Conservation (phyloP, 2,797 vertebrate genomes). For the Coregonus sp. region DNA sequence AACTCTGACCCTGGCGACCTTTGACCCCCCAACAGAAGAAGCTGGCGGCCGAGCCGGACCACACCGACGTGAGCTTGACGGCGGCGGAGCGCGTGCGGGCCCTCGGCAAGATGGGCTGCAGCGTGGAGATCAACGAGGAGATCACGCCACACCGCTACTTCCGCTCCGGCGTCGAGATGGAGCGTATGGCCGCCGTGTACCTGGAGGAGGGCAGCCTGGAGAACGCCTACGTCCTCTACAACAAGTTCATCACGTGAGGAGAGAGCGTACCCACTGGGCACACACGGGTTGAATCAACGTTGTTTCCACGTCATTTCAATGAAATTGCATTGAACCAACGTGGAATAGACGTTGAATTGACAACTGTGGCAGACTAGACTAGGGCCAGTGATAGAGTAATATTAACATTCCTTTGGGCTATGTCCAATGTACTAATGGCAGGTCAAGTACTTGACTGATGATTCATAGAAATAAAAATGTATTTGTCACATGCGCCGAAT, state of each 20-base stretch:
- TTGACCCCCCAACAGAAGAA: slow-evolving; percentile 77
- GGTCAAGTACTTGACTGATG: too few species aligned
- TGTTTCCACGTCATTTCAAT: too few species aligned
- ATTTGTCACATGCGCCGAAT: background rate
- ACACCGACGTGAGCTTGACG: slow-evolving; percentile 87
- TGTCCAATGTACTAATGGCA: too few species aligned
- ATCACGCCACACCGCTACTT: slow-evolving; percentile 88
- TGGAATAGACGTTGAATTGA: too few species aligned
- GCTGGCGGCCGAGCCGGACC: slow-evolving; percentile 86
- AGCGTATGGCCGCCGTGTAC: slow-evolving; percentile 91
- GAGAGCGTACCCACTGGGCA: background rate
- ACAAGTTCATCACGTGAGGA: slow-evolving; percentile 94
- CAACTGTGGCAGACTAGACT: too few species aligned
- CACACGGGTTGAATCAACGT: too few species aligned
- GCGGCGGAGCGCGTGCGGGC: slow-evolving; percentile 90
- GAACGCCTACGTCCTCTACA: slow-evolving; percentile 95
- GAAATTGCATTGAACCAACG: too few species aligned
- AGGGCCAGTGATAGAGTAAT: too few species aligned
- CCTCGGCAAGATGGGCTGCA: slow-evolving; percentile 88
- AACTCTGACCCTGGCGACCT: background rate
- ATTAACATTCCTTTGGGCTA: too few species aligned
- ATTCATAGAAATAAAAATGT: too few species aligned
- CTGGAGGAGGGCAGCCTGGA: slow-evolving; percentile 92
- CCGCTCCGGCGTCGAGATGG: slow-evolving; percentile 93
- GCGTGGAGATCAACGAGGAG: slow-evolving; percentile 87